Percentiles rank a stretch among this genome's conserved stretches.
phyloP scores from a whole-genome alignment of 30 jellyfish, hydroid and myxozoan genomes.

The Aurelia sp. region DNA sequence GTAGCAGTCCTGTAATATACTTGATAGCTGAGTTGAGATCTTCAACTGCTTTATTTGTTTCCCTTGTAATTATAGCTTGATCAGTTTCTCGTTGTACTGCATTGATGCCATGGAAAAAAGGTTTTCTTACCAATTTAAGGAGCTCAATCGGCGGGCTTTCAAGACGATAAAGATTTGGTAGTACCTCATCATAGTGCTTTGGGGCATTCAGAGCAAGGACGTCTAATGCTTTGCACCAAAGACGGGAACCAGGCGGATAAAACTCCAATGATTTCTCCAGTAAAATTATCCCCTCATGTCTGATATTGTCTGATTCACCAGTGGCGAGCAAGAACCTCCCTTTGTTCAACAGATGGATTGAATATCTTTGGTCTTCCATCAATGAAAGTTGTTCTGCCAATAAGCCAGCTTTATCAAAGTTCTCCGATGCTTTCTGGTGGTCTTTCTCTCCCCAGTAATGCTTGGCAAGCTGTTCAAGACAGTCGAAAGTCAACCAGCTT shows the following conservation, averaged over 20 bases:
- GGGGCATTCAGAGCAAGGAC: conserved; percentile 6
- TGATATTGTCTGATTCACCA: background rate
- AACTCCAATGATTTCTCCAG: background rate
- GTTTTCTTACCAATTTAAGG: too few species aligned
- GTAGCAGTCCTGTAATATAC: too few species aligned
- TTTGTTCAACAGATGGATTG: background rate
- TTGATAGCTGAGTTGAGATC: too few species aligned
- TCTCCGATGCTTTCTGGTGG: background rate
- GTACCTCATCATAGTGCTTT: background rate
- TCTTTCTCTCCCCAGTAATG: conserved; percentile 1
- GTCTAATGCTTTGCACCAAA: conserved; percentile 14
- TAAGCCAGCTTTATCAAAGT: conserved; percentile 16
- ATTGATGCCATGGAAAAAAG: too few species aligned
- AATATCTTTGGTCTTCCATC: conserved; percentile 3
- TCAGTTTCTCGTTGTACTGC: too few species aligned
- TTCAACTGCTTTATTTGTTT: too few species aligned
- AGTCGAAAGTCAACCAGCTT: conserved; percentile 27
- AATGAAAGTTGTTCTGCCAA: background rate
- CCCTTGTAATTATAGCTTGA: too few species aligned
- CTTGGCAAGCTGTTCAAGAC: conserved; percentile 24
- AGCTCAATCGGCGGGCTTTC: background rate
- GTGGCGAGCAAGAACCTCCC: background rate
- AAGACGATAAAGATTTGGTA: background rate
- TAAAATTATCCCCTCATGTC: background rate
- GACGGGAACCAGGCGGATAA: background rate